A percentile compares a stretch with the other conserved stretches of the same genome.
phyloP scores from a whole-genome alignment of 2,113 vertebrate species.

The Glareola pratincola region DNA sequence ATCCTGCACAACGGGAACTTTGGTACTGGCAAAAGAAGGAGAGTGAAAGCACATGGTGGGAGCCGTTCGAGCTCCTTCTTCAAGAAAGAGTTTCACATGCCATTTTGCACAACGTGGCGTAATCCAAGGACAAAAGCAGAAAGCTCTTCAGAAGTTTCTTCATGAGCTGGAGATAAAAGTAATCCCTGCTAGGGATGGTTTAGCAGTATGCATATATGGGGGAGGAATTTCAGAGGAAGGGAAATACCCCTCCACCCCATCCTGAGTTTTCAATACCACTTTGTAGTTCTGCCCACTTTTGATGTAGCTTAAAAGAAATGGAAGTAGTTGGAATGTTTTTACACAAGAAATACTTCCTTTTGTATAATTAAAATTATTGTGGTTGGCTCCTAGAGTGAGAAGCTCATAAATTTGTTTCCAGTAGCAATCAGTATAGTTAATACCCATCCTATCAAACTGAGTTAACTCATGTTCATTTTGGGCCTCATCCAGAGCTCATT shows the following conservation, averaged over 20 bases:
- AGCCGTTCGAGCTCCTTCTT: not conserved
- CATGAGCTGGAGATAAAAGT: conserved; percentile 58
- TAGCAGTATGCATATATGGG: conserved; percentile 46
- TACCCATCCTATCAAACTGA: conserved; percentile 5
- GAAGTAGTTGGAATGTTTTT: conserved; percentile 67
- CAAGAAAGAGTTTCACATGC: not conserved
- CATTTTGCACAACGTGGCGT: not conserved
- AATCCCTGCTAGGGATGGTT: conserved; percentile 60
- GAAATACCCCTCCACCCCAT: conserved; percentile 66
- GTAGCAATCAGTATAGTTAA: conserved; percentile 33
- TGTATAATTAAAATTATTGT: conserved; percentile 68
- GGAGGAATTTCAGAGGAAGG: conserved; percentile 66
- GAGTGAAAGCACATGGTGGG: not conserved
- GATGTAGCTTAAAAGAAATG: conserved; percentile 66
- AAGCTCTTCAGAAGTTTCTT: conserved; percentile 44
- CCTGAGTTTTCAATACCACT: conserved; percentile 55
- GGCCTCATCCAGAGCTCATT: conserved; percentile 30
- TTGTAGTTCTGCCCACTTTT: conserved; percentile 68
- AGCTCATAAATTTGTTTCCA: conserved; percentile 50
- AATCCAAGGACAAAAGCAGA: conserved; percentile 36
- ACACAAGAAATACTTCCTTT: conserved; percentile 61
- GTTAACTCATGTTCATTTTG: conserved; percentile 24
- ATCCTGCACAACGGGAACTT: not conserved
- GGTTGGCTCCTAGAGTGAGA: conserved; percentile 46
- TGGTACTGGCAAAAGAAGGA: not conserved